Evolutionary conservation across 2,888 invertebrate genomes (phyloP), one percentile per base, ranked within the genome.

Genomic region (Nowickia ferox): DNA sequence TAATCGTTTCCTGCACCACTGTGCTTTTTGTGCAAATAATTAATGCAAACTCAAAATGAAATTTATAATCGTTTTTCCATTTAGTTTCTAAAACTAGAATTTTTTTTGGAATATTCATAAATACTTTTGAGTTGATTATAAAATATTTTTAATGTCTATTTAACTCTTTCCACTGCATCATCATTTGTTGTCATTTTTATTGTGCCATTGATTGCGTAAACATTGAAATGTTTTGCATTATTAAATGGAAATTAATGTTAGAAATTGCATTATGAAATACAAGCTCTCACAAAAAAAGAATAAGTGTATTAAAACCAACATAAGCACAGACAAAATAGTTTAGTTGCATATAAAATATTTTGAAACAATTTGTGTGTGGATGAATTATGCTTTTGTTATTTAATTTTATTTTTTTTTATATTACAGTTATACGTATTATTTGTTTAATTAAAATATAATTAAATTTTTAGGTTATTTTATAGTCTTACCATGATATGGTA

Each of bases 51-150:
- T 19, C 13, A 66, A 65, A 55, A 38, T 66, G 51, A 59, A 48
- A 75, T 69, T 69, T 57, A 30, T 51, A 40, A 61, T 53, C 44
- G 68, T 42, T 65, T 68, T 84, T 19, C 40, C 5, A 42, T 68
- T 75, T 75, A 46, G 51, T 38, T 66, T 59, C 65, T 30, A 51
- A 80, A 74, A 71, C 76, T 71, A 61, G 69, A 69, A 79, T 69
- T 75, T 79, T 74, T 30, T 75, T 84, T 84, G 44, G 68, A 77
- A 81, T 84, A 84, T 84, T 84, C 68, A 68, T 81, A 72, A 77
- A 61, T 57, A 53, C 42, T 72, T 81, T 13, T 30, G 6, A 55
- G 80, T 72, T 77, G 80, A 80, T 76, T 72, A 53, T 68, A 51
- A 66, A 66, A 71, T 69, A 63, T 30, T 53, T 53, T 30, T 30